These are phyloP conservation scores for Magallana ariakensis DNA, from an alignment of 1,140 invertebrate genomes.

Conservation along the genomic window DNA sequence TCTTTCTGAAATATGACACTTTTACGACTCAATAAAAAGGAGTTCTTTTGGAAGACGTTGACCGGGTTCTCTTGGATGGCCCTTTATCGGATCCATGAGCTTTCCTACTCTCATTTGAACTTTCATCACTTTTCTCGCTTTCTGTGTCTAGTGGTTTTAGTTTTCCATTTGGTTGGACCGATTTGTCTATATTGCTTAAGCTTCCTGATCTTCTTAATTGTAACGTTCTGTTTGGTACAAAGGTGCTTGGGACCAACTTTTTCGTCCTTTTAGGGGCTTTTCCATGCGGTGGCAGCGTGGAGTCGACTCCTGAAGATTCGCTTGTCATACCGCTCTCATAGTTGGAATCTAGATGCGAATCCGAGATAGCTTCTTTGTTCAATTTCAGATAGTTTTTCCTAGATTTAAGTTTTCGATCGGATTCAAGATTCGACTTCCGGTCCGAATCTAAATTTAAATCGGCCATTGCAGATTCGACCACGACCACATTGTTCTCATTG, in stretches of 20 bases:
- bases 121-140: background rate
- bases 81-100: background rate
- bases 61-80: background rate
- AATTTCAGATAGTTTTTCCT: background rate
- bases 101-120: background rate
- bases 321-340: background rate
- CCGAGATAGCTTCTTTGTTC: background rate
- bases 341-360: background rate
- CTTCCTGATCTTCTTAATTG: slow-evolving; percentile 67
- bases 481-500: slow-evolving; percentile 13
- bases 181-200: slow-evolving; percentile 55
- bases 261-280: slow-evolving; percentile 57
- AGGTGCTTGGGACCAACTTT: slow-evolving; percentile 68
- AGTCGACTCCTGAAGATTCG: background rate
- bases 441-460: background rate
- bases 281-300: background rate
- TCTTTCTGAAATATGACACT: background rate
- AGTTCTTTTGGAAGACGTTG: background rate
- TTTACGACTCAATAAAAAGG: background rate
- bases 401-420: background rate
- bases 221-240: slow-evolving; percentile 70
- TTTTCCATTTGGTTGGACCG: background rate
- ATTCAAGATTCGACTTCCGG: background rate
- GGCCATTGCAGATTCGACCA: background rate
- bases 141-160: background rate